Base-by-base conservation (phyloP, 2,113 vertebrate species). In the Gavialis gangeticus region DNA sequence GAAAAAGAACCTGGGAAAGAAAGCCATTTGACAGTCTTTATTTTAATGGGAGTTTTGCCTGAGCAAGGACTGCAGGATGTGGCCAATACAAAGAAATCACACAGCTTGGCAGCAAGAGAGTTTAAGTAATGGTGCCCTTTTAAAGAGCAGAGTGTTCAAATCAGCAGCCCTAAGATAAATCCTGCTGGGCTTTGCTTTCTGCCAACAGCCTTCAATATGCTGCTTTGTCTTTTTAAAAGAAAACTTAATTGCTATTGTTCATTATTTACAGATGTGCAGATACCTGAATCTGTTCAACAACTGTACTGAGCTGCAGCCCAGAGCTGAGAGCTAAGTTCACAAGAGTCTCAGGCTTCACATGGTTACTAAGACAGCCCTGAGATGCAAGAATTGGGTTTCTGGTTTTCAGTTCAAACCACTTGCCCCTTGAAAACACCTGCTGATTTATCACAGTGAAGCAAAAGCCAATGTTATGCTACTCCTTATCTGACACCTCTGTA, bases 401-500 rank as follows among this genome's bases (percentile, higher is more conserved):
- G 79, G 46, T 93, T 85, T 89, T 93, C 94, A 76, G 0, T 94
- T 95, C 92, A 79, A 84, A 63, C 63, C 94, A 80, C 82, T 91
- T 37, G n/a, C 85, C 84, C 92, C 94, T 89, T 75, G 67, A 97
- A 94, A 94, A 97, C 97, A 97, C 96, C 97, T 97, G 97, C 92
- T 97, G 88, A 4, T 75, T 95, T 90, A 88, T 96, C 89, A 82
- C 87, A 86, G 88, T 93, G 94, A 94, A 97, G 95, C 88, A 95
- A 94, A 96, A 96, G 79, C 93, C 73, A 93, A 97, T 97, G 97
- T 97, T 95, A 97, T 95, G 97, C 89, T 97, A 2, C 63, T 93
- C 85, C 96, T 97, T 89, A 92, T 97, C 96, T 95, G 93, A 84
- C 80, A 92, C 63, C 59, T 96, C 92, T 85, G 55, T 91, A 67